A percentile compares a stretch with the other conserved stretches of the same genome.
phyloP scores from a whole-genome alignment of 2,113 vertebrate genomes.

The Cyanistes caeruleus region DNA sequence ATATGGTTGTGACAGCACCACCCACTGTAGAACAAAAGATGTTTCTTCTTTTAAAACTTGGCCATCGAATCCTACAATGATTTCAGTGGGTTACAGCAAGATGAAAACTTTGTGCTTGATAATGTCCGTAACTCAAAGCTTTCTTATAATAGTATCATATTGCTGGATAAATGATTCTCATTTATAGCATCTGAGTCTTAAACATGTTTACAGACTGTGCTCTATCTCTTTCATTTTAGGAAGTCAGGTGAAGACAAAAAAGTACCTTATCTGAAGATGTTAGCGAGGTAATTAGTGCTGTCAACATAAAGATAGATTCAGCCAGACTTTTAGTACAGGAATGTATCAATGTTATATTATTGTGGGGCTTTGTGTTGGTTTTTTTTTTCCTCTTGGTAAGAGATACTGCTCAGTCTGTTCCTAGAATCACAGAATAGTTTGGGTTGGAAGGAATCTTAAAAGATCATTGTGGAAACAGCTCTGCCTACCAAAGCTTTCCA shows the following conservation, averaged over 20 bases:
- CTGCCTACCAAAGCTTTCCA: too few relatives aligned
- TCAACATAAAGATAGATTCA: neutral
- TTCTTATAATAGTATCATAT: neutral
- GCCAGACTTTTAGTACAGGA: neutral
- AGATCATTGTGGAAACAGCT: neutral
- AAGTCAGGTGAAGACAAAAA: neutral
- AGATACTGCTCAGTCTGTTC: neutral
- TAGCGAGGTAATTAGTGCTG: conserved; percentile 35
- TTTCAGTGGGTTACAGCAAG: neutral
- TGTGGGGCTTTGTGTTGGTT: neutral
- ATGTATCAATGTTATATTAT: neutral
- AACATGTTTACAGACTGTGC: neutral
- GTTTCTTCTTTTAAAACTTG: neutral
- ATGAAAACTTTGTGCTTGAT: neutral
- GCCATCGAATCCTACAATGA: neutral
- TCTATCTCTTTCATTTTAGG: neutral
- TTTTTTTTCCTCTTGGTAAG: neutral
- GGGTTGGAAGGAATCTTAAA: neutral
- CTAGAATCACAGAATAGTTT: neutral
- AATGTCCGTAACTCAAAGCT: neutral
- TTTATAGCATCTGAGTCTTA: neutral
- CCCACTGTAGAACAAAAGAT: neutral
- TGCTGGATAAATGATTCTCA: neutral
- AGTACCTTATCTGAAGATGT: neutral
- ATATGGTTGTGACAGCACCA: neutral